These are phyloP conservation scores for Petromus typicus DNA, from an alignment of 2,113 vertebrate species.

Conservation along the genomic window DNA sequence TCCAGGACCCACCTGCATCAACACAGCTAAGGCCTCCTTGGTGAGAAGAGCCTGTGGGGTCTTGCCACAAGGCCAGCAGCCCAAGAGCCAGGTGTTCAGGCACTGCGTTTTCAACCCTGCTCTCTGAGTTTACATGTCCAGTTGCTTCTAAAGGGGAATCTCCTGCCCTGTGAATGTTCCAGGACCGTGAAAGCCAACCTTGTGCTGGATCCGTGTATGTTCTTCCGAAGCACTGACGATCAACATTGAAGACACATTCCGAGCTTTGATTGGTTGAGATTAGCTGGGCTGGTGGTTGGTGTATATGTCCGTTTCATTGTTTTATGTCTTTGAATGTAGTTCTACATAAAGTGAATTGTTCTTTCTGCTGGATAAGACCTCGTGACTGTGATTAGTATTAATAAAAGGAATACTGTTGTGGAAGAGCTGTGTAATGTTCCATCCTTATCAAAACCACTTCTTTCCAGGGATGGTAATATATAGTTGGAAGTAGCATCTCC, in stretches of 20 bases:
- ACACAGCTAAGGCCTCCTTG: fast-evolving
- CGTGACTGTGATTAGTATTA: constrained; percentile 84
- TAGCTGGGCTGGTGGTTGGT: neutral
- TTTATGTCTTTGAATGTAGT: constrained; percentile 59
- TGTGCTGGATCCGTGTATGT: neutral
- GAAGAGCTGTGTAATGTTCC: neutral
- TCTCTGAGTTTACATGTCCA: neutral
- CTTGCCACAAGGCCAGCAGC: neutral
- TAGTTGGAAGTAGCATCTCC: neutral
- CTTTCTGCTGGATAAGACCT: constrained; percentile 82
- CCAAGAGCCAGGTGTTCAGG: neutral
- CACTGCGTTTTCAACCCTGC: fast-evolving
- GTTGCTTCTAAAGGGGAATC: neutral
- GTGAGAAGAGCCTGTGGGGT: neutral
- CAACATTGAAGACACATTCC: neutral
- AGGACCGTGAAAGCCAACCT: neutral
- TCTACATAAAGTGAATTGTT: constrained; percentile 66
- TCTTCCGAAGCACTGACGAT: constrained; percentile 35
- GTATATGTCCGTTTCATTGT: constrained; percentile 8
- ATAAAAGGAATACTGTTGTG: constrained; percentile 83
- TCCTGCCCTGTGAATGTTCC: neutral
- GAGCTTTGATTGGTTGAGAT: neutral
- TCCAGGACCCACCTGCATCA: fast-evolving
- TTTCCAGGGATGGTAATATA: neutral
- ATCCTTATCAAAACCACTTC: neutral